Evolutionary conservation across 2,888 invertebrate genomes (phyloP).

Genomic region (Hydrotaea diabolus): DNA sequence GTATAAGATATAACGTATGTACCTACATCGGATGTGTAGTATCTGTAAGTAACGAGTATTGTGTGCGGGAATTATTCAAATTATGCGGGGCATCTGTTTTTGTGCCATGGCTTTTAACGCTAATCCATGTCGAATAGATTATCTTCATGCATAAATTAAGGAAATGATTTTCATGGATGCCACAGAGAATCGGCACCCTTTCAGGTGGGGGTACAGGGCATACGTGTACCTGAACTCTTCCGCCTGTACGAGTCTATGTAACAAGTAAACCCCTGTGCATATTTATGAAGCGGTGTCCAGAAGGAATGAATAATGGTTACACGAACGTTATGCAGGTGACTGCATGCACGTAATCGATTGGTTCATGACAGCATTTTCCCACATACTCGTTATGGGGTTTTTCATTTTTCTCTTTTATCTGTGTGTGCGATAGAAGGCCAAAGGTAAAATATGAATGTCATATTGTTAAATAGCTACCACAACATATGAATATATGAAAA

Average conservation of each 20-base stretch:
- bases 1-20: too few species aligned
- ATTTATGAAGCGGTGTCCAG: slow-evolving; percentile 14
- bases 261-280: neutral
- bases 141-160: neutral
- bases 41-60: too few species aligned
- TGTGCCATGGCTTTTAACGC: slow-evolving; percentile 9
- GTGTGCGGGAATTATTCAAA: too few species aligned
- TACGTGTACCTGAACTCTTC: neutral
- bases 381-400: neutral
- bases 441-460: slow-evolving; percentile 24
- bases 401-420: neutral
- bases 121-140: slow-evolving; percentile 16
- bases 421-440: neutral
- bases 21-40: too few species aligned
- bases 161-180: neutral
- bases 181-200: neutral
- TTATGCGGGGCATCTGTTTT: neutral
- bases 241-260: neutral
- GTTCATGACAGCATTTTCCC: slow-evolving; percentile 28
- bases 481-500: slow-evolving; percentile 27
- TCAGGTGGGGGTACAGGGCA: neutral
- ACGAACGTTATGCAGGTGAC: slow-evolving; percentile 20
- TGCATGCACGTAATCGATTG: slow-evolving; percentile 32
- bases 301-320: neutral
- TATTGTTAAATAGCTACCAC: slow-evolving; percentile 30